These are phyloP conservation scores for Hemicrepidius hirtus DNA, from an alignment of 2,888 invertebrate genomes.

Conservation along the genomic window DNA sequence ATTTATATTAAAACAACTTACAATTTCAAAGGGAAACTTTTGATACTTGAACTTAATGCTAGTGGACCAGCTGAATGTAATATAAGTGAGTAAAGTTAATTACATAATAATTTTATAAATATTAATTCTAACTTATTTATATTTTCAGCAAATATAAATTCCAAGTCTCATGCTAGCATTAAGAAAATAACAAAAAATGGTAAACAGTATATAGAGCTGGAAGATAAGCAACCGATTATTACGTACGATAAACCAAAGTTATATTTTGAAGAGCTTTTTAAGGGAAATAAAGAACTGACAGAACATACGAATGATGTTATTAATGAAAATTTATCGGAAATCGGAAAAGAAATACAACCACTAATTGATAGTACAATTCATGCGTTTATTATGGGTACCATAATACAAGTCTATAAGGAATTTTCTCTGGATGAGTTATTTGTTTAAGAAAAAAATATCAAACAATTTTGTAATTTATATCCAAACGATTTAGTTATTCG, in stretches of 20 bases:
- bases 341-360: constrained; percentile 58
- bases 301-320: constrained; percentile 57
- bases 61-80: constrained; percentile 72
- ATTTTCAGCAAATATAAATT: constrained; percentile 69
- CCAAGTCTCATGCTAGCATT: constrained; percentile 61
- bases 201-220: constrained; percentile 50
- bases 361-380: constrained; percentile 55
- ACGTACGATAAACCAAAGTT: constrained; percentile 31
- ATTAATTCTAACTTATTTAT: not conserved
- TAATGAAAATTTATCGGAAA: constrained; percentile 57
- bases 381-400: constrained; percentile 50
- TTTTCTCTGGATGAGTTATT: constrained; percentile 38
- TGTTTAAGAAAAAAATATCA: too few species aligned
- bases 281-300: constrained; percentile 59
- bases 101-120: not conserved
- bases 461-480: too few species aligned
- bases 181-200: constrained; percentile 47
- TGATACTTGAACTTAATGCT: constrained; percentile 71
- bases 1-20: constrained; percentile 63
- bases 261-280: constrained; percentile 59
- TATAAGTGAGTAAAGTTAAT: constrained; percentile 73
- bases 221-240: constrained; percentile 13
- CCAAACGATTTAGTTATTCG: too few species aligned
- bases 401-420: constrained; percentile 54
- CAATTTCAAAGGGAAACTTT: constrained; percentile 71